phyloP scores from a whole-genome alignment of 2,888 invertebrate species.

The Dexiosoma caninum region DNA sequence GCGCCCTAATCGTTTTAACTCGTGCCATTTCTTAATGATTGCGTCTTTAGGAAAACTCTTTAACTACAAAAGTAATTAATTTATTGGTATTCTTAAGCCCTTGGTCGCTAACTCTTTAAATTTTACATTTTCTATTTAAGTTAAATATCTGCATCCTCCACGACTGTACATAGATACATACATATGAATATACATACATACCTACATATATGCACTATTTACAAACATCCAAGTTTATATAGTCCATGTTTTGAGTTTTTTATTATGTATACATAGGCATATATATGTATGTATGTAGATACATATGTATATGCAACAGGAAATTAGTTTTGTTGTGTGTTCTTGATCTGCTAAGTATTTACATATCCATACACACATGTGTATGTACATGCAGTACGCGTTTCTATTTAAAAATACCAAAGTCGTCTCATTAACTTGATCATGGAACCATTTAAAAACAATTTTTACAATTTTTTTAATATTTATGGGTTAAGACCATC shows the following conservation, averaged over 20 bases:
- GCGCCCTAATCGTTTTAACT: constrained; percentile 23
- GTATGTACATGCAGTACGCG: no score
- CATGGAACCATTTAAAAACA: constrained; percentile 57
- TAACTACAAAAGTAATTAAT: not conserved
- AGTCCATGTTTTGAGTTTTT: no score
- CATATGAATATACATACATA: not conserved
- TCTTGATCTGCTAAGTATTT: not conserved
- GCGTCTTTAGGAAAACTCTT: not conserved
- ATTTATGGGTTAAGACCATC: constrained; percentile 55
- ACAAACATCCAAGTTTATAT: not conserved
- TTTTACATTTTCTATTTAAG: no score
- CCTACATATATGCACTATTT: not conserved
- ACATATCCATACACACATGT: not conserved
- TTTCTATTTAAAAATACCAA: not conserved
- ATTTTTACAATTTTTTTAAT: constrained; percentile 53
- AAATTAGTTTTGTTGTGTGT: constrained; percentile 41
- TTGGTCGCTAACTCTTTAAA: no score
- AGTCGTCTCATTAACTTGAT: constrained; percentile 49
- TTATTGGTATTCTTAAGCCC: constrained; percentile 6
- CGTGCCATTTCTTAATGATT: constrained; percentile 14
- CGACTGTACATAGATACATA: no score
- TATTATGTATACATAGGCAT: not conserved
- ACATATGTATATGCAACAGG: not conserved
- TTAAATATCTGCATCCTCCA: no score
- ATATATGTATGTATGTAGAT: not conserved